Base-by-base conservation (phyloP, 1,140 invertebrate genomes). In the Ceratina japonica region DNA sequence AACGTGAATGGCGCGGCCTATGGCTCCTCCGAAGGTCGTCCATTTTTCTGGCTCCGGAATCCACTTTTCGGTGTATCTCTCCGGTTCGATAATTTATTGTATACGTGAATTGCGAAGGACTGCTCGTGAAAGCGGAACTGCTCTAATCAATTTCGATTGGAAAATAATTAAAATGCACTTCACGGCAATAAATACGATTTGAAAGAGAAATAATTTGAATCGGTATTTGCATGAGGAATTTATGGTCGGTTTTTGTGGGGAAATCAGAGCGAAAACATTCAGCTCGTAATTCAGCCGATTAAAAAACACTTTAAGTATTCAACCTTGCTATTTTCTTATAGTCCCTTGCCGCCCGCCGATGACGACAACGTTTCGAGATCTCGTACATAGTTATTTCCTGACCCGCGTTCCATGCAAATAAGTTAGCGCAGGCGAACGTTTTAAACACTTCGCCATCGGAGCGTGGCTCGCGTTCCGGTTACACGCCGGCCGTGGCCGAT, bases 341-440 rank as follows among this genome's bases (percentile, higher is more conserved):
- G 37, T 44, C 37, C 37, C 37, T 44, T 44, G 10, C 5, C 10
- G 15, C 1, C 0, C 0, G 44, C 18, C 3, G 16, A 73, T 31
- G 51, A 18, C 20, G 59, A 69, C 27, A 24, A 51, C 54, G 49
- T 59, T 59, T 20, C 31, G 51, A 63, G 71, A 83, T 70, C 44
- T 70, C 37, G 52, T 61, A 59, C 37, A 68, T 56, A 44, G 54
- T 24, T 61, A 52, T 44, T 80, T 75, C 52, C 58, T 63, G 63
- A 73, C 27, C 69, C 76, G 64, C 82, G 82, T 80, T 72, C 70
- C 37, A 61, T 58, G 66, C 61, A 59, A 80, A 84, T 68, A 83
- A 84, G 84, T 80, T 80, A 72, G 58, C 73, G 52, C 13, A 56
- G 24, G 10, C 56, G 15, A 12, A 37, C 82, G n/a, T 61, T 80